Percentiles rank a stretch among this genome's conserved stretches.
These are phyloP conservation scores for Dasysyrphus albostriatus DNA, from an alignment of 2,888 invertebrate genomes.

Conservation along the genomic window DNA sequence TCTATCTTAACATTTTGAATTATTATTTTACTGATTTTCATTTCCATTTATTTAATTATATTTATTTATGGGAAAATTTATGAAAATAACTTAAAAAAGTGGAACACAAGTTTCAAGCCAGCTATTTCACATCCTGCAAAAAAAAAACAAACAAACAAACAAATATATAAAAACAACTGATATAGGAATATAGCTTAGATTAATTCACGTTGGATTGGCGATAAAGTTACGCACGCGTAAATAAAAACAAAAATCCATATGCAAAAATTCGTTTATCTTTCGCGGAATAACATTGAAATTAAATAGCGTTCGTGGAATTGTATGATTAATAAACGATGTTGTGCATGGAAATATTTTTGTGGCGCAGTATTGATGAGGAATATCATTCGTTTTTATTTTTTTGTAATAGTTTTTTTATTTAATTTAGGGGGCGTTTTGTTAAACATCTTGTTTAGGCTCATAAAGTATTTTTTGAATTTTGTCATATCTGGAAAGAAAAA, in stretches of 20 bases:
- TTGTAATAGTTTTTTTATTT: background rate
- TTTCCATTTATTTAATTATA: slow-evolving; percentile 41
- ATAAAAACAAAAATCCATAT: background rate
- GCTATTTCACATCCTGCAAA: slow-evolving; percentile 78
- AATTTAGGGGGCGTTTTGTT: background rate
- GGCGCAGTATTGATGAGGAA: background rate
- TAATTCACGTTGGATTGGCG: slow-evolving; percentile 4
- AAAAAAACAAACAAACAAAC: slow-evolving; percentile 41
- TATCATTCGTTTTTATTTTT: background rate
- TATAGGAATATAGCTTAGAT: background rate
- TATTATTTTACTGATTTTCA: slow-evolving; percentile 45
- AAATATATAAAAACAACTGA: slow-evolving; percentile 28
- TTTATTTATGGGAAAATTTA: slow-evolving; percentile 34
- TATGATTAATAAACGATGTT: background rate
- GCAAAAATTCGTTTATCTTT: slow-evolving; percentile 25
- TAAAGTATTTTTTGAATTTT: background rate
- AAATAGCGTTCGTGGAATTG: background rate
- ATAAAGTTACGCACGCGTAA: slow-evolving; percentile 32
- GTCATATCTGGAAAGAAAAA: slow-evolving; percentile 5
- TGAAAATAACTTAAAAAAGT: slow-evolving; percentile 64
- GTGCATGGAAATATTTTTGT: background rate
- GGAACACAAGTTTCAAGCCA: slow-evolving; percentile 73
- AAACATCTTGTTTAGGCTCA: background rate
- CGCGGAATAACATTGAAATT: background rate
- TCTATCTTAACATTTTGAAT: slow-evolving; percentile 55